Conservation (phyloP, 2,888 invertebrate genomes). For the Corbicula japonica region DNA sequence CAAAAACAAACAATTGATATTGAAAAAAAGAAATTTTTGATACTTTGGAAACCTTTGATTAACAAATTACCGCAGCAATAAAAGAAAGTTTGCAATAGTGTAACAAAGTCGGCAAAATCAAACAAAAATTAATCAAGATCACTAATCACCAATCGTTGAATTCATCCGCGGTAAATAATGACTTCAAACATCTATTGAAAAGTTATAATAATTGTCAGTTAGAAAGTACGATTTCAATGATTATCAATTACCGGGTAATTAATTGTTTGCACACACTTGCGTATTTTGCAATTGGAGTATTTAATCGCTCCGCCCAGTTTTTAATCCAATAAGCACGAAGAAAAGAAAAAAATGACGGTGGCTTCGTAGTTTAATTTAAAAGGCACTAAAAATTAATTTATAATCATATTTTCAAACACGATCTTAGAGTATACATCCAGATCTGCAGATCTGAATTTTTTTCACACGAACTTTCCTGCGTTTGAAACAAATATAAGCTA, state of each 20-base stretch:
- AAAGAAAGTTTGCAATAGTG: conserved; percentile 41
- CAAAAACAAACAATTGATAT: conserved; percentile 4
- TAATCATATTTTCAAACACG: conserved; percentile 13
- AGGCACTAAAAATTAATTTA: conserved; percentile 17
- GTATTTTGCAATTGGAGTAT: conserved; percentile 51
- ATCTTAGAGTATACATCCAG: not conserved
- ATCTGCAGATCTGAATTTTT: not conserved
- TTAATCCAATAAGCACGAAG: conserved; percentile 57
- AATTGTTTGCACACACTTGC: conserved; percentile 63
- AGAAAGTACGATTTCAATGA: conserved; percentile 31
- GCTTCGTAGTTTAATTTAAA: conserved; percentile 30
- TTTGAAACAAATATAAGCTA: too few species aligned
- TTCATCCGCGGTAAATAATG: conserved; percentile 18
- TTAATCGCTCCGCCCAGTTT: conserved; percentile 49
- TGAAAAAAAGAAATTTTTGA: too few species aligned
- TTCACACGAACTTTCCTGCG: too few species aligned
- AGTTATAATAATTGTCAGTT: conserved; percentile 50
- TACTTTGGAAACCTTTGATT: too few species aligned
- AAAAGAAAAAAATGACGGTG: conserved; percentile 21
- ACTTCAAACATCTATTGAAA: conserved; percentile 32
- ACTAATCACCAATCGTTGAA: conserved; percentile 45
- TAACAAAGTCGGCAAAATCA: conserved; percentile 61
- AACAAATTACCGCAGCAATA: conserved; percentile 49
- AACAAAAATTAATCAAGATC: conserved; percentile 52
- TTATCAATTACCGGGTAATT: conserved; percentile 60